These are phyloP conservation scores for Falcunculus frontatus DNA, from an alignment of 2,113 vertebrate species.

Conservation along the genomic window DNA sequence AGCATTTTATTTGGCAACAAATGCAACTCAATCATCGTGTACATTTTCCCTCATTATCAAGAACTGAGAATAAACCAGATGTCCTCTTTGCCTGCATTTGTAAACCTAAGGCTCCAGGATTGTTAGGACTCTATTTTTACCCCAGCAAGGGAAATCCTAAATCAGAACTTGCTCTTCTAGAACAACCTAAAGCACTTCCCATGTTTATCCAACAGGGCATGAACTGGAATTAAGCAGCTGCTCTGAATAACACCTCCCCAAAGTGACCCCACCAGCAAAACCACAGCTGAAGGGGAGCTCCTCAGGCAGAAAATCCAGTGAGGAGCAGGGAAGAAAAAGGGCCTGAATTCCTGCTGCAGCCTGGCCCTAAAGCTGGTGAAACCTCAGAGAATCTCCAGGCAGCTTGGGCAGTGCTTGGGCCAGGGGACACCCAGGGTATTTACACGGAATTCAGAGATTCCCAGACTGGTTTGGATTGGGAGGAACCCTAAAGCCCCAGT, in stretches of 20 bases:
- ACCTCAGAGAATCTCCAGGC: not conserved
- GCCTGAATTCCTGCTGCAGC: accelerated
- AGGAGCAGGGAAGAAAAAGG: not conserved
- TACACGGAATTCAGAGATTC: not conserved
- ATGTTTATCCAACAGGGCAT: accelerated
- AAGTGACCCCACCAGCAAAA: not conserved
- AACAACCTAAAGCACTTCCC: not conserved
- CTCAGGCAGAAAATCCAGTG: accelerated
- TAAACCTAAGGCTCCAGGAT: not conserved
- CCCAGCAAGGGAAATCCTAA: not conserved
- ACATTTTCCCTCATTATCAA: accelerated
- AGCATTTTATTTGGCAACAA: not conserved
- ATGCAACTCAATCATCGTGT: accelerated
- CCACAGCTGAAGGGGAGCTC: not conserved
- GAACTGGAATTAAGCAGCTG: not conserved
- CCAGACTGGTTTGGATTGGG: not conserved
- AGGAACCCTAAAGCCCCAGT: not conserved
- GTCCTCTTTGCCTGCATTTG: not conserved
- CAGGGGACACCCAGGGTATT: accelerated
- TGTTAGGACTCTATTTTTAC: not conserved
- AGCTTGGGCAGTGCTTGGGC: not conserved
- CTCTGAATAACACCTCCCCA: not conserved
- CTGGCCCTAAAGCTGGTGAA: not conserved
- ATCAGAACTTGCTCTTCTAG: not conserved
- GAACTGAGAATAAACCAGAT: not conserved